These are phyloP conservation scores for Diaphora mendica DNA, from an alignment of 2,888 invertebrate genomes.

Conservation along the genomic window DNA sequence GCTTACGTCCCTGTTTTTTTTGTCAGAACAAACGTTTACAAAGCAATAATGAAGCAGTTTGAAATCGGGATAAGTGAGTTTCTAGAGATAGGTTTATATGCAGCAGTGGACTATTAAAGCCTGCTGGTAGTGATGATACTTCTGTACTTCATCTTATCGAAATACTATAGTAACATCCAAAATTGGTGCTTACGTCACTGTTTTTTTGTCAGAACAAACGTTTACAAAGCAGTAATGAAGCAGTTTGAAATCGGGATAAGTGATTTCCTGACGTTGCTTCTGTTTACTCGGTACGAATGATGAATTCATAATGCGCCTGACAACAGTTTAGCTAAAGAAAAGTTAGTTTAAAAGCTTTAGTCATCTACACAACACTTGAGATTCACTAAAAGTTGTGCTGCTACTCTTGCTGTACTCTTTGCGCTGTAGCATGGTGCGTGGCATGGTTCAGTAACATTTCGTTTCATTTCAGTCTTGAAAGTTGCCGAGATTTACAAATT, in stretches of 20 bases:
- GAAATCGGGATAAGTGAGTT: constrained; percentile 31
- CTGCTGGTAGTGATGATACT: too few relatives aligned
- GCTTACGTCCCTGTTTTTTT: background rate
- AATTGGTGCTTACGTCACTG: background rate
- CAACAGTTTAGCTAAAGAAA: background rate
- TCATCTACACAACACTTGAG: background rate
- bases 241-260: constrained; percentile 32
- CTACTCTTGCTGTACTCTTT: too few relatives aligned
- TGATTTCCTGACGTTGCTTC: constrained; percentile 27
- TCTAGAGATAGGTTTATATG: constrained; percentile 2
- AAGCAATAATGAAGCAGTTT: constrained; percentile 33
- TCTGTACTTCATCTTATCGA: too few relatives aligned
- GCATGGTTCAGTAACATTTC: too few relatives aligned
- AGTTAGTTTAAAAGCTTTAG: background rate
- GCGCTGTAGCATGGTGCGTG: too few relatives aligned
- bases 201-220: background rate
- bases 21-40: background rate
- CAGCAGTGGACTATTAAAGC: too few relatives aligned
- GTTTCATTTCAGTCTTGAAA: too few relatives aligned
- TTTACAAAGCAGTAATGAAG: constrained; percentile 20
- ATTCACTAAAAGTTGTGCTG: background rate
- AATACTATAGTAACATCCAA: too few relatives aligned
- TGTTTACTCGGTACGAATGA: constrained; percentile 30
- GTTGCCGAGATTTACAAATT: too few relatives aligned
- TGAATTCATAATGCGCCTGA: constrained; percentile 39